These are phyloP conservation scores for Percopsis transmontana DNA, from an alignment of 2,113 vertebrate species.

Conservation along the genomic window DNA sequence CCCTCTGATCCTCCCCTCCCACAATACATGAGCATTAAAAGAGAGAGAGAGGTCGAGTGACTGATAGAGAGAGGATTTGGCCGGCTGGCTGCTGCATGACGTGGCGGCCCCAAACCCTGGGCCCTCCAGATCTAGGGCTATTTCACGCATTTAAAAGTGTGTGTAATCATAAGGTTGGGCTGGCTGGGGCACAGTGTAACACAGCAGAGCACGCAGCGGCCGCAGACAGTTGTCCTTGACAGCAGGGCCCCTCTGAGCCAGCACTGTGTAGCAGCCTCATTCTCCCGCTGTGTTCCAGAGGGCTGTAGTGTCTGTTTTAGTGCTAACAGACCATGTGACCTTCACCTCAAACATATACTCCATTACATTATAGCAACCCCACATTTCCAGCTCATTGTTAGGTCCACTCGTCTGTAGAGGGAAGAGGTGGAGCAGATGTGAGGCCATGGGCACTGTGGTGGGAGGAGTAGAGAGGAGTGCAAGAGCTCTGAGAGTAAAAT, in stretches of 20 bases:
- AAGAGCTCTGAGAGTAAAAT: neutral
- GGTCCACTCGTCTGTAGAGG: too few relatives aligned
- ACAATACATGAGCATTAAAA: neutral
- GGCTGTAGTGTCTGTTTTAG: neutral
- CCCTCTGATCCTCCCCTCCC: constrained; percentile 4
- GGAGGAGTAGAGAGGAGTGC: neutral
- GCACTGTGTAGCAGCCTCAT: constrained; percentile 20
- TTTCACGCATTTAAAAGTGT: constrained; percentile 46
- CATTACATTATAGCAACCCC: too few relatives aligned
- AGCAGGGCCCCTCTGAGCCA: constrained; percentile 41
- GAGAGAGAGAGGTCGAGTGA: neutral
- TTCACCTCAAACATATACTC: too few relatives aligned
- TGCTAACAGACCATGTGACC: too few relatives aligned
- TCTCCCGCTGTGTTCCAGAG: constrained; percentile 47
- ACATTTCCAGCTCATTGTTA: too few relatives aligned
- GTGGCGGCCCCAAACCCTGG: constrained; percentile 48
- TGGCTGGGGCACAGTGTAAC: constrained; percentile 56
- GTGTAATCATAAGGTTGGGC: constrained; percentile 55
- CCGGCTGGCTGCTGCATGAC: constrained; percentile 35
- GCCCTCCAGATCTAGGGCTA: constrained; percentile 62
- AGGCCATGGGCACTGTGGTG: too few relatives aligned
- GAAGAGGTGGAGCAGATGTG: too few relatives aligned
- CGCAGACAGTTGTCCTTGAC: constrained; percentile 68
- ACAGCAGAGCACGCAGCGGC: constrained; percentile 47
- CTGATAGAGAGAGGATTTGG: constrained; percentile 25